Evolutionary conservation across 2,888 invertebrate genomes (phyloP).

Genomic region (Thera obeliscata): DNA sequence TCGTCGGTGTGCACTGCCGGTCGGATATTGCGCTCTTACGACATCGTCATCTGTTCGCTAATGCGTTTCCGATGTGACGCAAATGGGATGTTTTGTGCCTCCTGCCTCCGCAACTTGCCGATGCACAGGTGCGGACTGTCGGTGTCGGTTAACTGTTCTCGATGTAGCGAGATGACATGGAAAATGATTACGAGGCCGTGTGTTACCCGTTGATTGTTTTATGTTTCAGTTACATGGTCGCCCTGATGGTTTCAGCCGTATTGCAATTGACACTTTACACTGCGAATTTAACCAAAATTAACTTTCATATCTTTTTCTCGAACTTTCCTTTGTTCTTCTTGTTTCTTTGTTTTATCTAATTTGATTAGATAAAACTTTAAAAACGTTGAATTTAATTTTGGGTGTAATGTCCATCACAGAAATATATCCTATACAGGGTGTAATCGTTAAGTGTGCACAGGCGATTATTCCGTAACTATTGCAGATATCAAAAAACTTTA

Average conservation of each 20-base stretch:
- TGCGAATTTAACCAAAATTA: no score
- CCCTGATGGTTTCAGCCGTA: constrained; percentile 1
- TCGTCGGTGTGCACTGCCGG: constrained; percentile 46
- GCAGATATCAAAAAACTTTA: no score
- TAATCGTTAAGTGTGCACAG: no score
- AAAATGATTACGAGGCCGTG: constrained; percentile 27
- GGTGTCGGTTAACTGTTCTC: constrained; percentile 44
- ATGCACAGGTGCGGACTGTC: constrained; percentile 56
- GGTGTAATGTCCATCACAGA: neutral
- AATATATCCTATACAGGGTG: neutral
- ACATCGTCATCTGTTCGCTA: constrained; percentile 70
- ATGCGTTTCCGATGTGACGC: constrained; percentile 81
- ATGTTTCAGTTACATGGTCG: constrained; percentile 19
- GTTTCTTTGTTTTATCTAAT: no score
- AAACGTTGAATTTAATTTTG: neutral
- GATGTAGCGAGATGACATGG: constrained; percentile 29
- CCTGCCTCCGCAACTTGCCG: constrained; percentile 49
- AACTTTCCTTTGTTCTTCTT: neutral
- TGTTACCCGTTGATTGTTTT: constrained; percentile 23
- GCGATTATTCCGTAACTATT: no score
- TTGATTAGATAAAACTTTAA: neutral
- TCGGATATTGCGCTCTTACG: constrained; percentile 80
- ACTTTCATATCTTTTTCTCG: no score
- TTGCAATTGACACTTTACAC: neutral
- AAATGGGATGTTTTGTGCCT: constrained; percentile 74